These are phyloP conservation scores for cattle (Bos taurus) DNA, from an alignment of 2,113 vertebrate species.

Conservation along the genomic window ARS-UCD2.0 NC_037347.1:6303501-6304000, in stretches of 20 bases:
- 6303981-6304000: background rate
- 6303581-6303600: conserved; percentile 66
- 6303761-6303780: background rate
- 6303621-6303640: conserved; percentile 3
- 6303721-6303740: background rate
- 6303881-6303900: background rate
- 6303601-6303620: conserved; percentile 33
- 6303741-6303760: background rate
- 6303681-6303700: background rate
- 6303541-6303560: conserved; percentile 82
- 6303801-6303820: background rate
- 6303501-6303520: conserved; percentile 81
- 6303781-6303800: accelerated
- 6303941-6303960: background rate
- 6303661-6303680: background rate
- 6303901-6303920: background rate
- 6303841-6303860: accelerated
- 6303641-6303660: background rate
- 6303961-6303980: background rate
- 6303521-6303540: conserved; percentile 83
- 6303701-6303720: background rate
- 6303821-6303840: background rate
- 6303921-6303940: background rate
- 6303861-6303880: accelerated
- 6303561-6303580: conserved; percentile 75